Conservation (phyloP, 1,140 invertebrate species). For the Macrotrachela quadricornifera region DNA sequence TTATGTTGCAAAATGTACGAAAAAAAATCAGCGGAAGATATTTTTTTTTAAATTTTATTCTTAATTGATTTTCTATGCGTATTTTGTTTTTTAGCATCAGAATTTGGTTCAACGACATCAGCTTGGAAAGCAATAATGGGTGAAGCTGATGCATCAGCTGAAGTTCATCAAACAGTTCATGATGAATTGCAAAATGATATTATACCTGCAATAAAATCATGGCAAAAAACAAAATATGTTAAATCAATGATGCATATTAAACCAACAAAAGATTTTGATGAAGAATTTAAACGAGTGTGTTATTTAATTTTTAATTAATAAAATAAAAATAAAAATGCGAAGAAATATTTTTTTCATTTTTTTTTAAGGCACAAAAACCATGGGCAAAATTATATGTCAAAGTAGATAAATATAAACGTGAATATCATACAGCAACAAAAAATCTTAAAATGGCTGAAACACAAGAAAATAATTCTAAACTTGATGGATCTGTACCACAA, state of each 20-base stretch:
- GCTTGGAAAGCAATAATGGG: conserved; percentile 78
- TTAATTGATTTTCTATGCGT: no score
- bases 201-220: conserved; percentile 1
- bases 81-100: conserved; percentile 18
- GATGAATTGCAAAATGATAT: background rate
- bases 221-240: conserved; percentile 7
- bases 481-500: conserved; percentile 53
- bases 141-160: conserved; percentile 61
- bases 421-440: conserved; percentile 88
- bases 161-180: conserved; percentile 6
- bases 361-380: conserved; percentile 61
- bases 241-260: conserved; percentile 5
- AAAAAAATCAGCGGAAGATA: no score
- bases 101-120: conserved; percentile 85
- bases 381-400: conserved; percentile 79
- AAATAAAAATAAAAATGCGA: no score
- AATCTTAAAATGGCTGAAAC: conserved; percentile 80
- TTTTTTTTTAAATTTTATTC: no score
- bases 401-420: conserved; percentile 70
- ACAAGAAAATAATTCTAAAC: conserved; percentile 78
- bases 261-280: conserved; percentile 4
- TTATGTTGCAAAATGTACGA: conserved; percentile 68
- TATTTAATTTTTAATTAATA: no score
- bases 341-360: no score
- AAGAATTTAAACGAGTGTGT: background rate